Evolutionary conservation across 2,113 vertebrate genomes (phyloP).

Genomic region (Hydrolagus affinis): DNA sequence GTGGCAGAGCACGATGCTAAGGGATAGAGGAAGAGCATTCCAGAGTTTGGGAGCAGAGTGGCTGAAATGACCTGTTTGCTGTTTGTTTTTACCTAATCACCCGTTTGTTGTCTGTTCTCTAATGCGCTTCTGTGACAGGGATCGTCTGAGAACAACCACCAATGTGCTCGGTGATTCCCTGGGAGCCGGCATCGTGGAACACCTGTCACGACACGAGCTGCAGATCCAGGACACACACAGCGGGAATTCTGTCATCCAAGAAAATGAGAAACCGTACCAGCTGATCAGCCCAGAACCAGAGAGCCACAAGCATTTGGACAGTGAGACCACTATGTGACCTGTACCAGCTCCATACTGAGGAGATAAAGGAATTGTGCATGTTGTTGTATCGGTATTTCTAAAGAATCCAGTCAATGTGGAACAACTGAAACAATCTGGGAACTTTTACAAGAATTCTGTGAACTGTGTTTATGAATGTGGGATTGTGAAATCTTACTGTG

Average conservation of each 20-base stretch:
- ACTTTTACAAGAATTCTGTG: neutral
- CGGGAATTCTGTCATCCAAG: slow-evolving; percentile 65
- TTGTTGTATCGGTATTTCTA: slow-evolving; percentile 9
- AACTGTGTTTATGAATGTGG: neutral
- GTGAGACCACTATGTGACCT: slow-evolving; percentile 70
- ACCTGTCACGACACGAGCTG: slow-evolving; percentile 78
- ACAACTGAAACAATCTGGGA: neutral
- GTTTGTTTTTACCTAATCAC: neutral
- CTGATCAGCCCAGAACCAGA: slow-evolving; percentile 68
- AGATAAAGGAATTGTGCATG: neutral
- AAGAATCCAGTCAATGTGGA: neutral
- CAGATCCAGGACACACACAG: slow-evolving; percentile 68
- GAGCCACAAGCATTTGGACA: slow-evolving; percentile 54
- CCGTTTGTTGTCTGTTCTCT: neutral
- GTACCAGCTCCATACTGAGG: neutral
- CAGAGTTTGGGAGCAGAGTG: no score
- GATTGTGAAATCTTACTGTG: neutral
- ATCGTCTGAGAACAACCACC: slow-evolving; percentile 83
- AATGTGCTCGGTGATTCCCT: slow-evolving; percentile 90
- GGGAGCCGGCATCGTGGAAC: slow-evolving; percentile 84
- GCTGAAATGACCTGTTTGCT: no score
- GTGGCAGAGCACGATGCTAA: no score
- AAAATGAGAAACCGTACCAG: slow-evolving; percentile 72
- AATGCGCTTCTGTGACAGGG: slow-evolving; percentile 36
- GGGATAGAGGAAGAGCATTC: no score